phyloP scores from a whole-genome alignment of 2,113 vertebrate species.

The Eurystomus gularis region DNA sequence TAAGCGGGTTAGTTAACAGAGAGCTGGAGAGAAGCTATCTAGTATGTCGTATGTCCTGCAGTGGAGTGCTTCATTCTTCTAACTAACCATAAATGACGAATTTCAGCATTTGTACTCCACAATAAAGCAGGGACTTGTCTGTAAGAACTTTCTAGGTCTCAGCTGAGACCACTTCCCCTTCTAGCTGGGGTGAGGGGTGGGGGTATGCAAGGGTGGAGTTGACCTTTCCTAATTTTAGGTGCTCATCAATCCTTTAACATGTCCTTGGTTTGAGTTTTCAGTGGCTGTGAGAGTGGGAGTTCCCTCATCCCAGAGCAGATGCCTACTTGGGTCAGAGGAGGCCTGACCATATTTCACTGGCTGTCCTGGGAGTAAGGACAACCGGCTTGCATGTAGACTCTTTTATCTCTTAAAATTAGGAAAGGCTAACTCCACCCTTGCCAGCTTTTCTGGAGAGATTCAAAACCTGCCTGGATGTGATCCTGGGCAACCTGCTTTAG shows the following conservation, averaged over 20 bases:
- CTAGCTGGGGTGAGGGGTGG: not conserved
- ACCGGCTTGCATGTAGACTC: rapidly evolving
- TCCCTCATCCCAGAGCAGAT: not conserved
- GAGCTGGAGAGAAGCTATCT: not conserved
- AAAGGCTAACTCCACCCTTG: not conserved
- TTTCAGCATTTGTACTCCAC: not conserved
- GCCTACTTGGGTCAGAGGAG: not conserved
- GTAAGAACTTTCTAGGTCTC: not conserved
- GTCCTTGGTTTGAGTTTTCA: not conserved
- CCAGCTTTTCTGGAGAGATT: not conserved
- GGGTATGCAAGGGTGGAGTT: not conserved
- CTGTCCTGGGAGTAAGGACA: not conserved
- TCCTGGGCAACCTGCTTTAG: not conserved
- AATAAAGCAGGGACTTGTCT: not conserved
- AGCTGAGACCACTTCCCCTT: rapidly evolving
- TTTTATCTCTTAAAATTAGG: not conserved
- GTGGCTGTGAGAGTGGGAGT: not conserved
- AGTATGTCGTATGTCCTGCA: too few species aligned
- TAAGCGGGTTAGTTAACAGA: not conserved
- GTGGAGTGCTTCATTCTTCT: not conserved
- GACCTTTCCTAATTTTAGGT: not conserved
- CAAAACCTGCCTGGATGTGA: not conserved
- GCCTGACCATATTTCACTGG: not conserved
- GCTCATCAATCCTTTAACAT: not conserved
- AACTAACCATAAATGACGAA: not conserved